Evolutionary conservation across 2,113 vertebrate genomes (phyloP), one percentile per base, ranked within the genome.

Genomic region (Lampris incognitus): DNA sequence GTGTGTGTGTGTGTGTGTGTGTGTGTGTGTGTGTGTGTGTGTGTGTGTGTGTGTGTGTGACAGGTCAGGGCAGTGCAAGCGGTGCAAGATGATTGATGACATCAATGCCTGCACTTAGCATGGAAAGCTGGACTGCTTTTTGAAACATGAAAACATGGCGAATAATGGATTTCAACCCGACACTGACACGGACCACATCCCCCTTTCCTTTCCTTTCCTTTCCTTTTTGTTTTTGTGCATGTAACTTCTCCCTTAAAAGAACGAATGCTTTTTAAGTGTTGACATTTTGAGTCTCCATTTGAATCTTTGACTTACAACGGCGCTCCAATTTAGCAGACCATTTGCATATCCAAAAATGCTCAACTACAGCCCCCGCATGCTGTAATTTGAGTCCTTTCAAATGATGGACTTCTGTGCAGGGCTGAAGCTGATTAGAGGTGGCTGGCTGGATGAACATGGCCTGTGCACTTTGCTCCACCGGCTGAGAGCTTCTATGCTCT

Each of bases 31-130:
- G 24, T 24, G 24, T 24, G 24, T 24, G 24, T 24, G 24, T 24
- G 24, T 24, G 24, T 24, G 24, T 24, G 24, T 24, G 24, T 24
- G 24, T 24, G 24, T 24, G 24, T 24, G 0, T 84, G 83, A 87
- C 84, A 84, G 81, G 83, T 87, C 88, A 77, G 52, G 44, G 6
- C 49, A 74, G 74, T 51, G 54, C 40, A 76, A 84, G 74, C 82
- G 73, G 78, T 79, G 78, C 50, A 72, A 60, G 76, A 82, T 79
- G 66, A 84, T 68, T 66, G 80, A 86, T 81, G 79, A 82, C 79
- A 69, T 72, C 79, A 79, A 5, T 7, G 72, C 38, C 56, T 56
- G 38, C 46, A 78, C 84, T 78, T 83, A 63, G 85, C 79, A 69
- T 74, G 63, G 83, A 90, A 76, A 88, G 61, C 72, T 9, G 46